Base-by-base conservation (phyloP, 2,888 invertebrate genomes). In the Schizaphis graminum region DNA sequence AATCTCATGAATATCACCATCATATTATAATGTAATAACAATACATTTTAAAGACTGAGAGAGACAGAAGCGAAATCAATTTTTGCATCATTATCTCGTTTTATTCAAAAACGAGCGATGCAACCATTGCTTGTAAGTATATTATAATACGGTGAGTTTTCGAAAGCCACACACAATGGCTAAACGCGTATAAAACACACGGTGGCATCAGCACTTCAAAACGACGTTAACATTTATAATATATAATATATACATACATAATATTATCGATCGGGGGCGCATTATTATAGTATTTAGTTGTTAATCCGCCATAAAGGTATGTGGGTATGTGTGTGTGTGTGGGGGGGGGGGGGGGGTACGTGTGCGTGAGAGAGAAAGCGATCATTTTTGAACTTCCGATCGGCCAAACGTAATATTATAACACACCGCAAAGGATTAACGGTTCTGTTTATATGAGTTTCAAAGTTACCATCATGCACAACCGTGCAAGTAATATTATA, bases 61-160 rank as follows among this genome's bases (percentile, higher is more conserved):
- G 16, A 35, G 35, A 77, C 35, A 77, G 21, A 35, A 77, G 77
- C 3, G 35, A 35, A 35, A 77, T 77, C 3, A 77, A 21, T 77
- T 35, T 77, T 77, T 35, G 35, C 35, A 77, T 77, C 35, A 77
- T 77, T 77, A 21, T 77, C 35, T 86, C 28, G 77, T 44, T 86
- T 47, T 86, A 47, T 86, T 44, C 56, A 41, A 89, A 89, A 56
- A 89, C 89, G 89, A 77, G 77, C 35, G 35, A 77, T 35, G 77
- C 77, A 35, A 77, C 35, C 35, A 77, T 77, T 8, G 35, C 21
- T 7, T 7, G 77, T 77, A 77, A 77, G 77, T 77, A 77, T 77
- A 77, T 35, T 77, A 77, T 35, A 77, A 77, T 77, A 77, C 35
- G 77, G 21, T 8, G 35, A 35, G 77, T 35, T 35, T 21, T 35